Conservation (phyloP, 1,140 invertebrate genomes). For the Drosophila bocki region DNA sequence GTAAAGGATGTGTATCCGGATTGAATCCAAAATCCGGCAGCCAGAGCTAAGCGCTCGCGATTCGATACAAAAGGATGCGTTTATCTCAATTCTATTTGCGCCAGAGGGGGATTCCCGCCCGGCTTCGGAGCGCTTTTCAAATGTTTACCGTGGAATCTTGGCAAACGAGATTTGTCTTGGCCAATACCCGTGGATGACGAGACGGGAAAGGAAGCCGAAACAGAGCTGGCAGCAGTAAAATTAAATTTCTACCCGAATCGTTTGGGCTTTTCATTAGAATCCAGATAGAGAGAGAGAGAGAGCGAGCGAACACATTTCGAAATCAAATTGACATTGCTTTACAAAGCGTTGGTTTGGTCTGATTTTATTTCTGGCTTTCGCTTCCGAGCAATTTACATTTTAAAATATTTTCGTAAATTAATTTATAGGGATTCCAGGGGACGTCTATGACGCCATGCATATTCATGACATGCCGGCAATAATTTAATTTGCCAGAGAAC, state of each 20-base stretch:
- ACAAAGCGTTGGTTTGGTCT: constrained; percentile 15
- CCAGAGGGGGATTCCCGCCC: constrained; percentile 25
- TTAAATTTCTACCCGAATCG: constrained; percentile 30
- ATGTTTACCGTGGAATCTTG: constrained; percentile 56
- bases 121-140: constrained; percentile 50
- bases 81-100: constrained; percentile 81
- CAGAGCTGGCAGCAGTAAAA: constrained; percentile 35
- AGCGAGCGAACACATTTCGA: constrained; percentile 13
- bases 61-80: constrained; percentile 81
- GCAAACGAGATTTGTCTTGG: constrained; percentile 46
- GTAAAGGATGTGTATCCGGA: constrained; percentile 20
- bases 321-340: constrained; percentile 50
- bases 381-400: constrained; percentile 41
- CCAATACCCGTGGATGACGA: constrained; percentile 12
- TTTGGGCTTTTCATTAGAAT: constrained; percentile 32
- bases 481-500: constrained; percentile 47
- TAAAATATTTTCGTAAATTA: constrained; percentile 41
- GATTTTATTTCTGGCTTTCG: constrained; percentile 25
- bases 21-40: constrained; percentile 44
- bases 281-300: constrained; percentile 13
- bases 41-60: constrained; percentile 58
- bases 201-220: not conserved
- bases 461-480: constrained; percentile 28
- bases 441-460: constrained; percentile 12
- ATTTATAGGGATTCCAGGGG: constrained; percentile 47